phyloP scores from a whole-genome alignment of 2,888 invertebrate genomes.

The Leptinotarsa haldemani region DNA sequence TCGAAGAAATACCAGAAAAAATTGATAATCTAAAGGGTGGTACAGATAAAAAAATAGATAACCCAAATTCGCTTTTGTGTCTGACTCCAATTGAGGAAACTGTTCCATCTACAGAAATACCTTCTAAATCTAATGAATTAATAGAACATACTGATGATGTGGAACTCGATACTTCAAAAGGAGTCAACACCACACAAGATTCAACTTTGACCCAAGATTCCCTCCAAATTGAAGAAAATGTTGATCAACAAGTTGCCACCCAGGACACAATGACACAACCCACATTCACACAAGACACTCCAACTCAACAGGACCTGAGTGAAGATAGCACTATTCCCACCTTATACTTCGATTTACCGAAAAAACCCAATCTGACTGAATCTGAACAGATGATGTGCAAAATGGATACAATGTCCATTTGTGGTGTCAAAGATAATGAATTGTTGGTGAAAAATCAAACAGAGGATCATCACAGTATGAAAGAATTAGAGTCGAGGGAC shows the following conservation, averaged over 20 bases:
- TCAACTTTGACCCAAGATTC: slow-evolving; percentile 33
- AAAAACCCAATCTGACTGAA: slow-evolving; percentile 51
- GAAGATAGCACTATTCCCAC: background rate
- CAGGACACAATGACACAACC: slow-evolving; percentile 30
- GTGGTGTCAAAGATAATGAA: slow-evolving; percentile 28
- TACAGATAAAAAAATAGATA: slow-evolving; percentile 4
- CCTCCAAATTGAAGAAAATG: slow-evolving; percentile 33
- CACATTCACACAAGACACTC: slow-evolving; percentile 43
- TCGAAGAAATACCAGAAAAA: slow-evolving; percentile 17
- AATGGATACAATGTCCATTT: slow-evolving; percentile 55
- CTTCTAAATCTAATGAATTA: background rate
- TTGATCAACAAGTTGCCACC: slow-evolving; percentile 22
- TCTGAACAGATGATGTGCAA: slow-evolving; percentile 54
- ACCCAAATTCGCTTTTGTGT: too few species aligned
- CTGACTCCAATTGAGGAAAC: background rate
- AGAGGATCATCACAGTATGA: slow-evolving; percentile 6
- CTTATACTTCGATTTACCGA: slow-evolving; percentile 36
- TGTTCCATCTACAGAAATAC: background rate
- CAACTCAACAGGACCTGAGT: slow-evolving; percentile 31
- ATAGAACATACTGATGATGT: slow-evolving; percentile 4
- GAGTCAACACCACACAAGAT: slow-evolving; percentile 34
- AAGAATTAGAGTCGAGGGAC: slow-evolving; percentile 26
- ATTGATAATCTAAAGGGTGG: slow-evolving; percentile 31
- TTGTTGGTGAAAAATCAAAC: background rate
- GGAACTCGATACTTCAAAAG: background rate